A percentile compares a stretch with the other conserved stretches of the same genome.
Evolutionary conservation across 2,888 invertebrate genomes (phyloP).

Genomic region (Listrodromus nycthemerus): DNA sequence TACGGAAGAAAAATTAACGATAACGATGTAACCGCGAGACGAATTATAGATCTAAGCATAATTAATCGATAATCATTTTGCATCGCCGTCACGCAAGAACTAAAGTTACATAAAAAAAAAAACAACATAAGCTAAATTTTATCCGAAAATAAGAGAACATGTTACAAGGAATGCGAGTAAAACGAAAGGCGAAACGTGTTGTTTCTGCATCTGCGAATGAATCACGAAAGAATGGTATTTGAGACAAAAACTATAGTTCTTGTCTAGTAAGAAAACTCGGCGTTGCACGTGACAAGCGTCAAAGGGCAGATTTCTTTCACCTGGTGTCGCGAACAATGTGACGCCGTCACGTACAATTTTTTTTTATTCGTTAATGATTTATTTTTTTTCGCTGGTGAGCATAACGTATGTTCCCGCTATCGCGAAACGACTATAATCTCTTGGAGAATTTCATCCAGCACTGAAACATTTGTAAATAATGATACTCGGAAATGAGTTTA

Average conservation of each 20-base stretch:
- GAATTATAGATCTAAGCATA: slow-evolving; percentile 59
- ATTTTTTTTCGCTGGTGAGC: slow-evolving; percentile 9
- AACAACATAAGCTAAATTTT: slow-evolving; percentile 28
- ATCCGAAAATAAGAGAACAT: slow-evolving; percentile 21
- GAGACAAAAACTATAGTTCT: slow-evolving; percentile 55
- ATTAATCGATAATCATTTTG: slow-evolving; percentile 40
- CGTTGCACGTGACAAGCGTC: slow-evolving; percentile 56
- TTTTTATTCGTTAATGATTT: slow-evolving; percentile 12
- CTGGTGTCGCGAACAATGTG: slow-evolving; percentile 37
- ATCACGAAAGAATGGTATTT: slow-evolving; percentile 29
- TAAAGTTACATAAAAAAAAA: slow-evolving; percentile 50
- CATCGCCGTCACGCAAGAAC: slow-evolving; percentile 24
- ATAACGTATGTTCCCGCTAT: slow-evolving; percentile 35
- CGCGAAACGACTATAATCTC: slow-evolving; percentile 48
- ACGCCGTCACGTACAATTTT: slow-evolving; percentile 44
- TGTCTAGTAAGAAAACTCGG: slow-evolving; percentile 41
- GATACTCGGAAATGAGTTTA: slow-evolving; percentile 55
- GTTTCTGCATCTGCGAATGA: slow-evolving; percentile 24
- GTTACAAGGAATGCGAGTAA: slow-evolving; percentile 22
- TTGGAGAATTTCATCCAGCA: slow-evolving; percentile 42
- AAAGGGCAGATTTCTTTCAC: slow-evolving; percentile 31
- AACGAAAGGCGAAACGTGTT: slow-evolving; percentile 14
- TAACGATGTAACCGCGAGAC: slow-evolving; percentile 56
- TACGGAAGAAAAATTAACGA: slow-evolving; percentile 56
- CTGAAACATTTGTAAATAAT: slow-evolving; percentile 59